These are phyloP conservation scores for Mastomys natalensis DNA, from an alignment of 2,113 vertebrate genomes.

Conservation along the genomic window DNA sequence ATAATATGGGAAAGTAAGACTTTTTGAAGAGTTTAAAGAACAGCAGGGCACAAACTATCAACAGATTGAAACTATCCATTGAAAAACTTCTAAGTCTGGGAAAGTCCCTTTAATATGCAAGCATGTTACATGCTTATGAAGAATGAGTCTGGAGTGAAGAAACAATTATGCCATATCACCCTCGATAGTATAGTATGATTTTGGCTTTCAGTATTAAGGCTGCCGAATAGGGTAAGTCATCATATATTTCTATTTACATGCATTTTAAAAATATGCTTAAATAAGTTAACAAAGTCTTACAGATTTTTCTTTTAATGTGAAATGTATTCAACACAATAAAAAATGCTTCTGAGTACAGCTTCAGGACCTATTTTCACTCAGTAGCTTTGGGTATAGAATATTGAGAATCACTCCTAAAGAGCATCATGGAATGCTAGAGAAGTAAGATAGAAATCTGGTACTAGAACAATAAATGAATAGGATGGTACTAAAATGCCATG, in stretches of 20 bases:
- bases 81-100: neutral
- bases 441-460: neutral
- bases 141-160: neutral
- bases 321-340: neutral
- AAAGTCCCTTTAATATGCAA: neutral
- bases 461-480: neutral
- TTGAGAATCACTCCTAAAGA: neutral
- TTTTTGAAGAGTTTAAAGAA: neutral
- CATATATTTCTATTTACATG: neutral
- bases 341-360: neutral
- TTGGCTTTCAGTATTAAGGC: neutral
- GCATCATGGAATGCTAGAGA: neutral
- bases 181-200: neutral
- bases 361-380: neutral
- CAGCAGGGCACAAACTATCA: neutral
- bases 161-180: neutral
- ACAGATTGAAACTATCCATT: neutral
- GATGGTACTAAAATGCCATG: neutral
- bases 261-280: neutral
- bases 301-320: neutral
- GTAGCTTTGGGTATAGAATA: neutral
- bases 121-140: neutral
- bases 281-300: neutral
- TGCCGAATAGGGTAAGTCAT: neutral
- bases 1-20: neutral